Conservation (phyloP, 2,888 invertebrate species). For the Drosophila nr. perissopoda region DNA sequence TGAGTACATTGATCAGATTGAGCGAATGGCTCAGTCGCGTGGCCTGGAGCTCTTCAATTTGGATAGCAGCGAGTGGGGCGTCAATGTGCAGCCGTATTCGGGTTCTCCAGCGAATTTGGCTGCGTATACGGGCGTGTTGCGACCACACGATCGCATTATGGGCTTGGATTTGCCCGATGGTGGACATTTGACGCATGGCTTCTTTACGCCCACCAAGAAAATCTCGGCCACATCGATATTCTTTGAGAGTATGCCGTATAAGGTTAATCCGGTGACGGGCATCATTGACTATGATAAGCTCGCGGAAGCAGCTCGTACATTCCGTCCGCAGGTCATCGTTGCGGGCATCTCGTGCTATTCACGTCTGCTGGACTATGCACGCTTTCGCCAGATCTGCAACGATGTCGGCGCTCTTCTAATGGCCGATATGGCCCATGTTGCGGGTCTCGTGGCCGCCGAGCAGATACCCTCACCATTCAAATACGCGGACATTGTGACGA, state of each 20-base stretch:
- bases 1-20: conserved; percentile 97
- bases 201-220: conserved; percentile 95
- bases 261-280: conserved; percentile 93
- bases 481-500: conserved; percentile 95
- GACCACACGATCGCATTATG: conserved; percentile 98
- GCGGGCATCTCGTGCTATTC: conserved; percentile 98
- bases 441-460: conserved; percentile 96
- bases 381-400: conserved; percentile 93
- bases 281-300: conserved; percentile 96
- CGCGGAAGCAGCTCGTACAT: conserved; percentile 92
- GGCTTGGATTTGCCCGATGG: conserved; percentile 98
- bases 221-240: conserved; percentile 98
- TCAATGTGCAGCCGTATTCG: conserved; percentile 98
- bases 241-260: conserved; percentile 99
- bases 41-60: conserved; percentile 93
- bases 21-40: conserved; percentile 94
- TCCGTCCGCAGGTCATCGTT: conserved; percentile 96
- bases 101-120: conserved; percentile 98
- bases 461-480: conserved; percentile 96
- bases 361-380: conserved; percentile 94
- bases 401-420: conserved; percentile 94
- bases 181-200: conserved; percentile 97
- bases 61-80: conserved; percentile 95
- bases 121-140: conserved; percentile 95
- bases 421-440: conserved; percentile 98